phyloP scores from a whole-genome alignment of 2,888 invertebrate genomes.

The Chromoteleia sp. region DNA sequence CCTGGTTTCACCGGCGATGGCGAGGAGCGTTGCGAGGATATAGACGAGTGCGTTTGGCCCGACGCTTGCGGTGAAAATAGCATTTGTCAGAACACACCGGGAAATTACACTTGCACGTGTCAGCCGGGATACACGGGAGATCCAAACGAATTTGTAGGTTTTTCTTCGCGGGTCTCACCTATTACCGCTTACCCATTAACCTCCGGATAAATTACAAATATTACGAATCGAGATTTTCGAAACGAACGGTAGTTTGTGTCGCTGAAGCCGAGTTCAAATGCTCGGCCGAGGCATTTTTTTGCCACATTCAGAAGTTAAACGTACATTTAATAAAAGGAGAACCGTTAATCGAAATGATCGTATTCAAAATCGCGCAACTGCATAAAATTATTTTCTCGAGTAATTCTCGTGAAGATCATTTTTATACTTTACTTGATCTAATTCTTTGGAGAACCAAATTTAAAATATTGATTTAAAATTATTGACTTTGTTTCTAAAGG shows the following conservation, averaged over 20 bases:
- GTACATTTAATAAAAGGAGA: too few species aligned
- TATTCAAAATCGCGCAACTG: too few species aligned
- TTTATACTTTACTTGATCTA: too few species aligned
- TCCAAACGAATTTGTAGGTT: constrained; percentile 89
- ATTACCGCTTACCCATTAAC: constrained; percentile 25
- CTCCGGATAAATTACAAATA: not conserved
- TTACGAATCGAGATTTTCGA: not conserved
- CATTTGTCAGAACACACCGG: constrained; percentile 92
- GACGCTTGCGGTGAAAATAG: constrained; percentile 93
- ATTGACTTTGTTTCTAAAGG: too few species aligned
- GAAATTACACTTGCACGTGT: constrained; percentile 95
- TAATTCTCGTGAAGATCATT: too few species aligned
- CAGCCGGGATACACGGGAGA: constrained; percentile 93
- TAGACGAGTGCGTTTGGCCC: constrained; percentile 94
- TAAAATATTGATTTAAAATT: too few species aligned
- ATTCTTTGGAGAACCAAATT: too few species aligned
- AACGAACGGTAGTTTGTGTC: constrained; percentile 1
- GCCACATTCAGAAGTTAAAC: too few species aligned
- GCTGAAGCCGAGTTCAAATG: too few species aligned
- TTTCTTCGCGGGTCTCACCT: not conserved
- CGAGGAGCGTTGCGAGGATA: constrained; percentile 94
- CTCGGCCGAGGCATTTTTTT: too few species aligned
- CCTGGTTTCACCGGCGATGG: constrained; percentile 96
- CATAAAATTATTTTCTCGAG: too few species aligned
- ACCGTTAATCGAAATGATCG: too few species aligned